These are phyloP conservation scores for Popillia japonica DNA, from an alignment of 1,140 invertebrate species.

Conservation along the genomic window DNA sequence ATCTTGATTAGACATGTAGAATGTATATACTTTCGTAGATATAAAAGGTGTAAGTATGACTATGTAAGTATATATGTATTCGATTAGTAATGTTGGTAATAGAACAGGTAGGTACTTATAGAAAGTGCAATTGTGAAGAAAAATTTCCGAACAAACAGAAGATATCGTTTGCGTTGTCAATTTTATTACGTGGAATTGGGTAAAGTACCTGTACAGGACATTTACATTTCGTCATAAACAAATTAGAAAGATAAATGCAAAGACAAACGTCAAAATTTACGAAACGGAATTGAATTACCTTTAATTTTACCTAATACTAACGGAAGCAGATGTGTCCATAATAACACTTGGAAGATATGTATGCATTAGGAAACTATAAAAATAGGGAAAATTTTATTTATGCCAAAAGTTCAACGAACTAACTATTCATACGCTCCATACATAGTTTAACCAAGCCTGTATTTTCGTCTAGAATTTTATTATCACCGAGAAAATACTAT, in stretches of 20 bases:
- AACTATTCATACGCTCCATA: not conserved
- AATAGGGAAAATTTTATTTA: slow-evolving; percentile 3
- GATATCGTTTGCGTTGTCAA: not conserved
- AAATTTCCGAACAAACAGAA: not conserved
- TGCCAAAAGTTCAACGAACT: slow-evolving; percentile 5
- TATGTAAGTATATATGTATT: not conserved
- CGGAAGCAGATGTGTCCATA: slow-evolving; percentile 7
- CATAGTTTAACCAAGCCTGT: not conserved
- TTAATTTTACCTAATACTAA: not conserved
- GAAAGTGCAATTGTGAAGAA: not conserved
- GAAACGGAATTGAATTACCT: not conserved
- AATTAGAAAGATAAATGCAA: not conserved
- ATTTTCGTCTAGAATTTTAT: not conserved
- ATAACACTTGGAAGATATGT: not conserved
- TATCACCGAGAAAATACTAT: not conserved
- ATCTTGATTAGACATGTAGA: too few relatives aligned
- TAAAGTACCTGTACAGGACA: not conserved
- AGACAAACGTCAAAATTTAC: not conserved
- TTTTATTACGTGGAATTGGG: too few relatives aligned
- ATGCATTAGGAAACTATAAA: not conserved
- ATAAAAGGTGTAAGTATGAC: too few relatives aligned
- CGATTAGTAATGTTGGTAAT: not conserved
- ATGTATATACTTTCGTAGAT: too few relatives aligned
- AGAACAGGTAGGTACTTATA: not conserved
- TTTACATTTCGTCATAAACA: not conserved